A percentile compares a stretch with the other conserved stretches of the same genome.
These are phyloP conservation scores for Amniataba percoides DNA, from an alignment of 2,797 vertebrate species.

Conservation along the genomic window DNA sequence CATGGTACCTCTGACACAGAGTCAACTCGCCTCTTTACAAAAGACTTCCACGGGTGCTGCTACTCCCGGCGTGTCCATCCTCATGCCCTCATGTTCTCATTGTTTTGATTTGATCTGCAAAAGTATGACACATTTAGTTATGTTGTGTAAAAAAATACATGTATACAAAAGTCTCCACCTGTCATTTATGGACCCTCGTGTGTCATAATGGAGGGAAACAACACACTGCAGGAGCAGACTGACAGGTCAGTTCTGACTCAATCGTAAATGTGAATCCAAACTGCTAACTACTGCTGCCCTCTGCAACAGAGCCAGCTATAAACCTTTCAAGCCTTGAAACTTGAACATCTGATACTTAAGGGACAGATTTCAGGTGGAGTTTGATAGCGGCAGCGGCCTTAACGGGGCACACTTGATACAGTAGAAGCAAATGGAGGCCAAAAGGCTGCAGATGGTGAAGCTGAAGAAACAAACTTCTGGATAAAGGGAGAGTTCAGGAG, in stretches of 20 bases:
- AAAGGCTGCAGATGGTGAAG: neutral
- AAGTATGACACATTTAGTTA: neutral
- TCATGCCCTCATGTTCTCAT: slow-evolving; percentile 82
- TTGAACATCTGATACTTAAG: neutral
- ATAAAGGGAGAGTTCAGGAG: neutral
- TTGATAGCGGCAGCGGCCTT: neutral
- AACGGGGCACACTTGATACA: neutral
- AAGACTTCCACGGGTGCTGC: slow-evolving; percentile 14
- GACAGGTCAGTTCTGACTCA: neutral
- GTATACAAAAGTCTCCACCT: neutral
- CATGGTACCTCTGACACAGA: slow-evolving; percentile 36
- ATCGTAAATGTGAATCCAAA: slow-evolving; percentile 4
- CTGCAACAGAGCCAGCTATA: neutral
- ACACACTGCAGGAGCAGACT: neutral
- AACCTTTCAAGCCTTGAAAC: neutral
- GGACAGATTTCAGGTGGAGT: neutral
- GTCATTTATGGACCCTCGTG: neutral
- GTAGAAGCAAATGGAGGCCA: neutral
- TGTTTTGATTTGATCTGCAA: slow-evolving; percentile 87
- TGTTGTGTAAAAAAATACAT: neutral
- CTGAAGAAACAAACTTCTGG: neutral
- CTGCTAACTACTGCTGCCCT: neutral
- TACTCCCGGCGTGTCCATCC: neutral
- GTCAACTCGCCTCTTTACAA: slow-evolving; percentile 1
- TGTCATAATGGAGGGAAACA: neutral